Percentiles rank a stretch among this genome's conserved stretches.
phyloP scores from a whole-genome alignment of 2,797 vertebrate genomes.

The Oophaga sylvatica region DNA sequence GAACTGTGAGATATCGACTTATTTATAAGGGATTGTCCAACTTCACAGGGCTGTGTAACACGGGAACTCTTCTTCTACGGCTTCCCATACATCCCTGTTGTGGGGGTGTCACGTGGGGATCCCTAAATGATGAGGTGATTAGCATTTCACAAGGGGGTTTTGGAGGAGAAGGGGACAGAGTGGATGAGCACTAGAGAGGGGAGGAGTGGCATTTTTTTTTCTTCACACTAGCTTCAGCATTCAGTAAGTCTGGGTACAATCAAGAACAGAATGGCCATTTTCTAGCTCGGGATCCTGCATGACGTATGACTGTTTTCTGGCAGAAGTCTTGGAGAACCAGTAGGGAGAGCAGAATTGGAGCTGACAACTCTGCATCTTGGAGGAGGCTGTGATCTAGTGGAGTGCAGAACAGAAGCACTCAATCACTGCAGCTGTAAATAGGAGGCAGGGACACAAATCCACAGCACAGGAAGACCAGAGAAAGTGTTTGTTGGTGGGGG shows the following conservation, averaged over 20 bases:
- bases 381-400: conserved; percentile 75
- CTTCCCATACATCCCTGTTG: conserved; percentile 68
- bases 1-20: conserved; percentile 64
- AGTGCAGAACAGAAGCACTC: conserved; percentile 74
- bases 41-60: conserved; percentile 66
- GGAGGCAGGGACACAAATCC: conserved; percentile 72
- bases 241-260: conserved; percentile 61
- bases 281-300: conserved; percentile 72
- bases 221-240: conserved; percentile 40
- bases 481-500: conserved; percentile 75
- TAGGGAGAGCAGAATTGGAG: conserved; percentile 76
- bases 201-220: conserved; percentile 57
- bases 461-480: conserved; percentile 71
- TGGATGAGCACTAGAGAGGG: conserved; percentile 46
- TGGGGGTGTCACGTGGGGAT: conserved; percentile 70
- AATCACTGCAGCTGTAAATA: conserved; percentile 75
- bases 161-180: conserved; percentile 58
- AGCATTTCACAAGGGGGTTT: conserved; percentile 69
- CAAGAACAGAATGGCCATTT: conserved; percentile 69
- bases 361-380: conserved; percentile 76
- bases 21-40: conserved; percentile 56
- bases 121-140: conserved; percentile 70
- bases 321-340: conserved; percentile 74
- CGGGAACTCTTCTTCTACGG: conserved; percentile 68
- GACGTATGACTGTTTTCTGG: conserved; percentile 76